Conservation (phyloP, 2,888 invertebrate genomes). For the Cephus runcator region DNA sequence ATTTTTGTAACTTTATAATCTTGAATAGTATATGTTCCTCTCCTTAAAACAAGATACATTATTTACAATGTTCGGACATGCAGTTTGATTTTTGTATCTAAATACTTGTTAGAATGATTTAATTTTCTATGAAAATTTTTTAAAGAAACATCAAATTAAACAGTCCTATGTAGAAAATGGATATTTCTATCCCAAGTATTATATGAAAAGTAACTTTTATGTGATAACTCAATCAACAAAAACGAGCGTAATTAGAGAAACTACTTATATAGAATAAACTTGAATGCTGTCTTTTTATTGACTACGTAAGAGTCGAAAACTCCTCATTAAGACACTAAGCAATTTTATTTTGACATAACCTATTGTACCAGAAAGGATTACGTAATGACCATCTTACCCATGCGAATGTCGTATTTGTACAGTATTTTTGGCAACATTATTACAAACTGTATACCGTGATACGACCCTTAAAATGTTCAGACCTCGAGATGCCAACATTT, state of each 20-base stretch:
- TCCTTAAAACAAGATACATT: neutral
- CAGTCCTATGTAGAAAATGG: neutral
- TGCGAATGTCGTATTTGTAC: slow-evolving; percentile 13
- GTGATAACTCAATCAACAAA: neutral
- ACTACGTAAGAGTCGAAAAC: neutral
- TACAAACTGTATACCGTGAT: slow-evolving; percentile 2
- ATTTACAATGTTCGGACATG: neutral
- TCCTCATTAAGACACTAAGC: neutral
- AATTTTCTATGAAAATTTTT: neutral
- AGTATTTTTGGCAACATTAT: slow-evolving; percentile 12
- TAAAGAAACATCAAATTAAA: neutral
- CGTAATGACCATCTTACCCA: slow-evolving; percentile 32
- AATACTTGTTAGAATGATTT: no score
- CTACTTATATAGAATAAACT: neutral
- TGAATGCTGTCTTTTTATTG: neutral
- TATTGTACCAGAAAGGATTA: slow-evolving; percentile 19
- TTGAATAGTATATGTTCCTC: neutral
- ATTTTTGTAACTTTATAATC: neutral
- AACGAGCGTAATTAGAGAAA: neutral
- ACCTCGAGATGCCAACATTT: slow-evolving; percentile 35
- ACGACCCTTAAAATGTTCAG: slow-evolving; percentile 19
- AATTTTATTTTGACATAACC: slow-evolving; percentile 4
- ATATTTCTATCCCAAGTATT: neutral
- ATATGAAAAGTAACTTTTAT: neutral
- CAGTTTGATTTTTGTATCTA: no score